phyloP scores from a whole-genome alignment of 2,113 vertebrate genomes.

The Hippocampus comes region DNA sequence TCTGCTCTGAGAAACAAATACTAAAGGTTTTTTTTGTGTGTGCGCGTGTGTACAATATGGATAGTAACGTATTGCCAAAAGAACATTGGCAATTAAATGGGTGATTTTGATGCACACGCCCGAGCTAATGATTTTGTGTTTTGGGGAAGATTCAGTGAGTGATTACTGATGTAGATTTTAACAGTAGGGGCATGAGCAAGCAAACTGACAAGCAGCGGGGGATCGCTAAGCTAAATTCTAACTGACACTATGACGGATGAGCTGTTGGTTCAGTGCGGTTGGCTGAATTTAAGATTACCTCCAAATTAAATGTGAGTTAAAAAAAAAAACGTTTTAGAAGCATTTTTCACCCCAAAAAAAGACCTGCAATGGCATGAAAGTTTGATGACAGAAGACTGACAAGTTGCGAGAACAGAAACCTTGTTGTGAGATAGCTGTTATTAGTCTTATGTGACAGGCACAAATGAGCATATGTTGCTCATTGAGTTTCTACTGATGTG shows the following conservation, averaged over 20 bases:
- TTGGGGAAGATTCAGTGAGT: slow-evolving; percentile 59
- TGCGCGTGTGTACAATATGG: slow-evolving; percentile 13
- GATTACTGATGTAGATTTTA: slow-evolving; percentile 59
- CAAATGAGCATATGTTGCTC: not conserved
- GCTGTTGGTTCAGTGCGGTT: slow-evolving; percentile 5
- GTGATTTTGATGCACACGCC: slow-evolving; percentile 21
- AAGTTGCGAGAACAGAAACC: not conserved
- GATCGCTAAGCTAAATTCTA: slow-evolving; percentile 26
- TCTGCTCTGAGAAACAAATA: not conserved
- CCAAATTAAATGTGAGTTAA: not conserved
- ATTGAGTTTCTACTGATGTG: not conserved
- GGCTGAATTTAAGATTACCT: slow-evolving; percentile 5
- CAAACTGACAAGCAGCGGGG: slow-evolving; percentile 48
- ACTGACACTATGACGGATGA: slow-evolving; percentile 28
- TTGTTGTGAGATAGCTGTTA: not conserved
- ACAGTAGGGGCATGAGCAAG: slow-evolving; percentile 31
- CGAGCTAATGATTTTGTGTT: slow-evolving; percentile 56
- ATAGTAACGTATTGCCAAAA: slow-evolving; percentile 56
- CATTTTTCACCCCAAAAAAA: not conserved
- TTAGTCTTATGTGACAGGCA: not conserved
- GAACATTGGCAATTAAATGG: slow-evolving; percentile 24
- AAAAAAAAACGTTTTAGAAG: not conserved
- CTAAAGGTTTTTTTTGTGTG: not conserved
- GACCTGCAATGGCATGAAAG: not conserved
- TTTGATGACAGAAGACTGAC: not conserved